Base-by-base conservation (phyloP, 2,888 invertebrate genomes). In the Hemicrepidius hirtus region DNA sequence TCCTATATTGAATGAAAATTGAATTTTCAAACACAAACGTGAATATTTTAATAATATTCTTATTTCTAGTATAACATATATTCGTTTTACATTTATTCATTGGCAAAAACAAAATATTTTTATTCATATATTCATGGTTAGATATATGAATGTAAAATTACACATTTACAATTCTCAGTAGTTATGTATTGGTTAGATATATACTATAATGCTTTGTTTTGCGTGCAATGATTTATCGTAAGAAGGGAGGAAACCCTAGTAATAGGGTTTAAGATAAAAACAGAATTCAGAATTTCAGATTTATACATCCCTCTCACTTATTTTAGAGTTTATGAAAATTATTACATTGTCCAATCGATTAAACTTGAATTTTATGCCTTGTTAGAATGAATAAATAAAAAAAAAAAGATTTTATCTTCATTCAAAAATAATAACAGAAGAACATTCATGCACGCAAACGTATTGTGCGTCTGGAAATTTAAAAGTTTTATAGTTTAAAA, bases 101-200 rank as follows among this genome's bases (percentile, higher is more conserved):
- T 24, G 53, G 13, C 28, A 53, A 32, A 32, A 53, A 53, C 16
- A 53, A 28, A 13, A 53, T 53, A 9, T 32, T 53, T 18, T 53
- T 53, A 53, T 53, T 53, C 53, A 53, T 53, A 21, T 62, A 63
- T 63, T 63, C 63, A 63, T 46, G 24, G 21, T 63, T 63, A 16
- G 46, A 46, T 1, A 41, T 46, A 46, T 63, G 63, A 63, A 63
- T 63, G 18, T 13, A 46, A 63, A 63, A 63, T 46, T 63, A 49
- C 46, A 32, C 28, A 63, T 63, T 63, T 63, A 46, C 46, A 63
- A 63, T 63, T 49, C 46, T 28, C 53, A 7, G 46, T 63, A 63
- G 63, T 63, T 63, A 63, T n/a, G n/a, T n/a, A n/a, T 63, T 63
- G 63, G 63, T 63, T 63, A 20, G 63, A 63, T 49, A 37, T 60